These are phyloP conservation scores for Phasianus colchicus DNA, from an alignment of 2,113 vertebrate species.

Conservation along the genomic window DNA sequence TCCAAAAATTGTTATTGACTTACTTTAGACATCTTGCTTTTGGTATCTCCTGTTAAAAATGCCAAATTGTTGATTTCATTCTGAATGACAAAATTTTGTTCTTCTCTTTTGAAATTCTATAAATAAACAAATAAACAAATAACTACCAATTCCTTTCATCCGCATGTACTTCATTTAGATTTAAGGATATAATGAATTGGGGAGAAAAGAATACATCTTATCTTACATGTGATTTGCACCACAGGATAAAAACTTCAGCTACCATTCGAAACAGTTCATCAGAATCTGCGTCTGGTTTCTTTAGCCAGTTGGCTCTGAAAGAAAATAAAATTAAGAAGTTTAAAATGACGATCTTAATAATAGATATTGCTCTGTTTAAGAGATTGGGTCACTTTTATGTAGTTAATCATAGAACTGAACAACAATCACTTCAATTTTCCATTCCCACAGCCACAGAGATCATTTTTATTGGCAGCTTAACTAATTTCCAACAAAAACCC, in stretches of 20 bases:
- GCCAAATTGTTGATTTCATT: constrained; percentile 99
- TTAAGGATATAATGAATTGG: not conserved
- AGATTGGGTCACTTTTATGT: not conserved
- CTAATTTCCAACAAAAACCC: not conserved
- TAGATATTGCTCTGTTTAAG: not conserved
- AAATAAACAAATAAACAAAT: not conserved
- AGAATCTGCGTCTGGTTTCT: constrained; percentile 91
- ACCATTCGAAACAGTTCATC: constrained; percentile 98
- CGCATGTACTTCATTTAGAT: not conserved
- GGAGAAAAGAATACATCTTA: not conserved
- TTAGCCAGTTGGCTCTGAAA: constrained; percentile 94
- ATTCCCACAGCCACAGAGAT: not conserved
- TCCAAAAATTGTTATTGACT: constrained; percentile 57
- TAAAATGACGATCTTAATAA: not conserved
- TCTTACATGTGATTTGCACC: constrained; percentile 98
- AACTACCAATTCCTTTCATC: not conserved
- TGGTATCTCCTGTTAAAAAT: constrained; percentile 97
- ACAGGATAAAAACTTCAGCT: constrained; percentile 97
- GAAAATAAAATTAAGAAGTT: not conserved
- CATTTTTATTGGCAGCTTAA: not conserved
- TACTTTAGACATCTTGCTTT: constrained; percentile 99
- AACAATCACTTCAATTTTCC: not conserved
- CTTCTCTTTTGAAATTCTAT: constrained; percentile 99
- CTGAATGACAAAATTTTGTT: constrained; percentile 99
- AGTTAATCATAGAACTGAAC: not conserved